Percentiles rank a stretch among this genome's conserved stretches.
These are phyloP conservation scores for Euthynnus affinis DNA, from an alignment of 2,797 vertebrate species.

Conservation along the genomic window DNA sequence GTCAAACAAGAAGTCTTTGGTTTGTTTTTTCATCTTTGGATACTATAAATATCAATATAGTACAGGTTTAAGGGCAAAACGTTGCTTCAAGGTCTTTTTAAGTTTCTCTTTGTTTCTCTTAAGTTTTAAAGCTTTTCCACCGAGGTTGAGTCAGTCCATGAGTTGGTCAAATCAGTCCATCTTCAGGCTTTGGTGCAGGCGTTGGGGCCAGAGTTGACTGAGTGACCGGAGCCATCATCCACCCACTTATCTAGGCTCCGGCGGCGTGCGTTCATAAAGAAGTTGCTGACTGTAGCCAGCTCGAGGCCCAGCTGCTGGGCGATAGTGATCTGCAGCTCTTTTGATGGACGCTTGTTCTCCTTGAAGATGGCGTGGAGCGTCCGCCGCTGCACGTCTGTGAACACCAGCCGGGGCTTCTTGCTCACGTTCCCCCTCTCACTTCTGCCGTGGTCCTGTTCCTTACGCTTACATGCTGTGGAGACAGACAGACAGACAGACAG, in stretches of 20 bases:
- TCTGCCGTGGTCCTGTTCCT: slow-evolving; percentile 96
- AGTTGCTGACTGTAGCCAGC: slow-evolving; percentile 99
- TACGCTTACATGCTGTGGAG: slow-evolving; percentile 95
- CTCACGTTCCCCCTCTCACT: slow-evolving; percentile 92
- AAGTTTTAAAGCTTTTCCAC: slow-evolving; percentile 99
- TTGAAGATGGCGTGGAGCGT: slow-evolving; percentile 99
- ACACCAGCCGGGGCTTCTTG: slow-evolving; percentile 98
- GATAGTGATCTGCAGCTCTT: slow-evolving; percentile 99
- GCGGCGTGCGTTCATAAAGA: slow-evolving; percentile 99
- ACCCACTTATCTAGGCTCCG: slow-evolving; percentile 99
- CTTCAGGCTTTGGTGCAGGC: slow-evolving; percentile 99
- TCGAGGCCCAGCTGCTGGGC: slow-evolving; percentile 99
- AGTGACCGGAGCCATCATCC: slow-evolving; percentile 94
- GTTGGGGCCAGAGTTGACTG: slow-evolving; percentile 91
- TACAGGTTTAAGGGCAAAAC: slow-evolving; percentile 90
- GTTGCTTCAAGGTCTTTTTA: slow-evolving; percentile 92
- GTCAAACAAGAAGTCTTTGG: slow-evolving; percentile 98
- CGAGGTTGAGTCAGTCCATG: slow-evolving; percentile 89
- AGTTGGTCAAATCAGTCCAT: slow-evolving; percentile 88
- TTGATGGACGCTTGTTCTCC: slow-evolving; percentile 99
- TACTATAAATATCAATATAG: slow-evolving; percentile 97
- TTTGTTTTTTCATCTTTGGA: slow-evolving; percentile 96
- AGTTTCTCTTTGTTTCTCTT: slow-evolving; percentile 86
- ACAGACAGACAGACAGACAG: slow-evolving; percentile 22
- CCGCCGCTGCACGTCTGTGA: slow-evolving; percentile 98